Conservation (phyloP, 2,113 vertebrate genomes). For the Cochlearius cochlearius region DNA sequence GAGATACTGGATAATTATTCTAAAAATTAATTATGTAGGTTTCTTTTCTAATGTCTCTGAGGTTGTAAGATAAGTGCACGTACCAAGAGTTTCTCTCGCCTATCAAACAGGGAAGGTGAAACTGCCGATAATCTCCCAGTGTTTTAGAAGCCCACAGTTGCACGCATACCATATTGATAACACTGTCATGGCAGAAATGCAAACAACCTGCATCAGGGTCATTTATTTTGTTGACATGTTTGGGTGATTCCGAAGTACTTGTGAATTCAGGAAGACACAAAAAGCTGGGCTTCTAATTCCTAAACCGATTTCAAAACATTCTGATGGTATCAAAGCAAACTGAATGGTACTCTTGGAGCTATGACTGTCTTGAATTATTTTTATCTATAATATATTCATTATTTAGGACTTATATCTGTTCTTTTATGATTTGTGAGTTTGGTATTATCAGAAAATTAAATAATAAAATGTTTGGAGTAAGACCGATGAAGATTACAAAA, state of each 20-base stretch:
- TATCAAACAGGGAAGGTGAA: neutral
- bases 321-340: conserved; percentile 35
- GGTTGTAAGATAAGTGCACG: neutral
- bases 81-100: neutral
- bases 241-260: neutral
- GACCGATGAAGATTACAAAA: neutral
- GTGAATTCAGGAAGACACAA: neutral
- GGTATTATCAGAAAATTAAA: conserved; percentile 23
- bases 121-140: neutral
- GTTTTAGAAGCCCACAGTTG: neutral
- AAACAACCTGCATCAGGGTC: neutral
- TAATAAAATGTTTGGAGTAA: neutral
- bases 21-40: neutral
- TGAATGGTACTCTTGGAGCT: neutral
- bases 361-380: neutral
- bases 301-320: conserved; percentile 11
- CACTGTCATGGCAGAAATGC: neutral
- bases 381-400: conserved; percentile 15
- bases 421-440: neutral
- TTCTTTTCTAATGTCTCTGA: neutral
- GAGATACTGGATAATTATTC: neutral
- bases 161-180: neutral
- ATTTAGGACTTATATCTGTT: neutral
- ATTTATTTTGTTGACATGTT: conserved; percentile 29
- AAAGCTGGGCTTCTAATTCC: neutral